These are phyloP conservation scores for Gymnorhina tibicen DNA, from an alignment of 2,113 vertebrate species.

Conservation along the genomic window DNA sequence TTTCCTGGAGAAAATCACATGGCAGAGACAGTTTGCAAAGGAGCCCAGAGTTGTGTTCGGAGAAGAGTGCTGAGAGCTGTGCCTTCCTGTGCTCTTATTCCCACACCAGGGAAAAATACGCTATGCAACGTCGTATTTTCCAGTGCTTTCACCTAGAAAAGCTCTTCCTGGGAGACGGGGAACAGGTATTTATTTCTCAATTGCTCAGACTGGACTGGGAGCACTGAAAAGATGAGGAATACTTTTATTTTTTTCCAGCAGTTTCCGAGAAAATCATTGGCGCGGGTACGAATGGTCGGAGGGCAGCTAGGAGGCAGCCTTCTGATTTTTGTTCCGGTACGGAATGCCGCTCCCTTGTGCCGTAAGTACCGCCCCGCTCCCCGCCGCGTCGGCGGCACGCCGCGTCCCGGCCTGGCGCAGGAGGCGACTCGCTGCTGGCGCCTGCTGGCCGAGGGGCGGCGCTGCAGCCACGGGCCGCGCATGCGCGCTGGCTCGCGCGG, in stretches of 20 bases:
- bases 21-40: too few relatives aligned
- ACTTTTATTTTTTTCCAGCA: neutral
- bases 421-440: accelerated
- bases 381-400: too few relatives aligned
- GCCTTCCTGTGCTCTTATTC: neutral
- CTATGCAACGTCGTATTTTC: accelerated
- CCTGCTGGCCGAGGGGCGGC: accelerated
- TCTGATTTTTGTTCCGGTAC: neutral
- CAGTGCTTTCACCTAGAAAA: neutral
- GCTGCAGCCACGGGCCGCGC: accelerated
- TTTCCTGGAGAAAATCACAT: neutral
- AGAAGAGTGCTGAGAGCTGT: too few relatives aligned
- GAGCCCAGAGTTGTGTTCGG: neutral
- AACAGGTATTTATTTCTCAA: accelerated
- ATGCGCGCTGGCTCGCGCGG: accelerated
- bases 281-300: neutral
- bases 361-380: too few relatives aligned
- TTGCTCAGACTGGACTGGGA: neutral
- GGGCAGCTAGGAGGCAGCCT: accelerated
- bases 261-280: neutral
- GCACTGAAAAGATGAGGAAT: neutral
- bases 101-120: neutral
- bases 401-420: too few relatives aligned
- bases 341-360: too few relatives aligned
- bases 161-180: neutral